phyloP scores from a whole-genome alignment of 2,797 vertebrate species.

The Scolopax rusticola region DNA sequence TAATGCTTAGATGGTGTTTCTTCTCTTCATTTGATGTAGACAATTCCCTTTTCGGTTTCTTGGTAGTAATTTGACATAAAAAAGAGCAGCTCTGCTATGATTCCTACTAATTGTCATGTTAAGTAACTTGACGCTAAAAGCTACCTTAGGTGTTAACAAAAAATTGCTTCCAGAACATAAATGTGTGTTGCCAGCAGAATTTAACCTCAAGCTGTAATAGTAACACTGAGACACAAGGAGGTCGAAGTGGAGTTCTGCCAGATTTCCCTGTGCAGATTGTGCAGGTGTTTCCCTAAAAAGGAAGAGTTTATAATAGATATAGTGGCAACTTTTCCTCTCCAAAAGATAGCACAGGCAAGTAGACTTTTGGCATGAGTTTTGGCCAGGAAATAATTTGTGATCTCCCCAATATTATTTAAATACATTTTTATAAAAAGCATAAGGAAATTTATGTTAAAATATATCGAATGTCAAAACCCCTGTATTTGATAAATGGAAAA shows the following conservation, averaged over 20 bases:
- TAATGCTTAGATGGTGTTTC: background rate
- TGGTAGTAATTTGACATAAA: constrained; percentile 28
- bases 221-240: background rate
- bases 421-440: constrained; percentile 19
- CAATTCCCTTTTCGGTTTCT: background rate
- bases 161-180: constrained; percentile 69
- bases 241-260: constrained; percentile 29
- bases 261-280: background rate
- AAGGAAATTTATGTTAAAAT: constrained; percentile 36
- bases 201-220: constrained; percentile 51
- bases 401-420: constrained; percentile 10
- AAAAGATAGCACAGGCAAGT: background rate
- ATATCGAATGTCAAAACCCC: background rate
- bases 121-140: constrained; percentile 18
- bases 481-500: constrained; percentile 28
- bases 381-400: constrained; percentile 23
- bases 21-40: background rate
- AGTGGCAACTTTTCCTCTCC: constrained; percentile 9
- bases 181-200: constrained; percentile 59
- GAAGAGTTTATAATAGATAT: constrained; percentile 6
- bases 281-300: constrained; percentile 60
- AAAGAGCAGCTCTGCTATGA: background rate
- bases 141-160: constrained; percentile 64
- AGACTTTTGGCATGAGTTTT: constrained; percentile 13
- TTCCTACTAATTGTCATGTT: constrained; percentile 53